Evolutionary conservation across 2,797 vertebrate genomes (phyloP).

Genomic region (Tokudaia tokunoshimensis): DNA sequence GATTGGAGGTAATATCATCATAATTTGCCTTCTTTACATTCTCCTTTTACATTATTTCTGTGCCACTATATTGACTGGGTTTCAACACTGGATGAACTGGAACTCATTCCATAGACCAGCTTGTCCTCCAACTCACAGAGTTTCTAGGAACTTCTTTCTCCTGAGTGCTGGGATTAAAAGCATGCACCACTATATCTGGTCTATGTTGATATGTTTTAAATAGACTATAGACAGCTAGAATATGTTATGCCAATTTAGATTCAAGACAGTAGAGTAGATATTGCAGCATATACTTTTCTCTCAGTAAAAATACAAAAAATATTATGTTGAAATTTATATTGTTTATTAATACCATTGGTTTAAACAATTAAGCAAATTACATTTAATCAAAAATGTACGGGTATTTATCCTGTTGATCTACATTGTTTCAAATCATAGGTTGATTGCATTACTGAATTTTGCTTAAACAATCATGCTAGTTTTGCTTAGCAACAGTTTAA

Average conservation of each 20-base stretch:
- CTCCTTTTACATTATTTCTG: neutral
- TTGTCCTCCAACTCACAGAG: neutral
- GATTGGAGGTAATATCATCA: neutral
- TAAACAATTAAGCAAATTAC: neutral
- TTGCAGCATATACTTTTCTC: neutral
- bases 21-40: neutral
- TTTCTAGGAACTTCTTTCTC: neutral
- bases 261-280: neutral
- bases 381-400: neutral
- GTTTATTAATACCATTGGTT: neutral
- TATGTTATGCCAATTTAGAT: neutral
- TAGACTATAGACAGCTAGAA: neutral
- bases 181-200: neutral
- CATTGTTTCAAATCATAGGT: neutral
- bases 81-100: neutral
- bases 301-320: neutral
- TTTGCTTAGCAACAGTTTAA: conserved; percentile 17
- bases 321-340: neutral
- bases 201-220: neutral
- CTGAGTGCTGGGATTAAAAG: neutral
- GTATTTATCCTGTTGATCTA: neutral
- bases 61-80: neutral
- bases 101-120: neutral
- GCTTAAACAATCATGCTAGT: neutral
- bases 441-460: conserved; percentile 43